phyloP scores from a whole-genome alignment of 2,888 invertebrate species.

The Dione vanillae region DNA sequence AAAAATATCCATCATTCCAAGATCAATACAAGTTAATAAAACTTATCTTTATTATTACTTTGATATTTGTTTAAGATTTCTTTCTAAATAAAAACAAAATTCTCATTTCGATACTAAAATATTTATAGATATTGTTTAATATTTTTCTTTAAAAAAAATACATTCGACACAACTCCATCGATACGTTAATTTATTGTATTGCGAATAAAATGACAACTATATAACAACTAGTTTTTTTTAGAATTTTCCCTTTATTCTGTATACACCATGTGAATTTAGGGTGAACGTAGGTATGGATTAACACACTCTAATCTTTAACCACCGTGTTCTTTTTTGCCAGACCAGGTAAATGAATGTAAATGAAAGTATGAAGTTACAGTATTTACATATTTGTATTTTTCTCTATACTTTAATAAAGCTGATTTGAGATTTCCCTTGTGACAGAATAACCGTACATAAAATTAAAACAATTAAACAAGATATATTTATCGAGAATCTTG shows the following conservation, averaged over 20 bases:
- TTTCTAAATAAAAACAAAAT: neutral
- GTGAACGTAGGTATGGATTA: too few species aligned
- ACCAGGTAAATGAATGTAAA: too few species aligned
- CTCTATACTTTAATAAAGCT: neutral
- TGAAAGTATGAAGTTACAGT: too few species aligned
- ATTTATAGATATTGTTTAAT: neutral
- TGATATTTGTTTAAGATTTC: too few species aligned
- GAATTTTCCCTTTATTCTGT: too few species aligned
- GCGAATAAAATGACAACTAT: constrained; percentile 16
- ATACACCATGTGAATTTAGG: too few species aligned
- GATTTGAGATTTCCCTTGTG: neutral
- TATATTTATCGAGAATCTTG: neutral
- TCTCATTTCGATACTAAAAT: constrained; percentile 7
- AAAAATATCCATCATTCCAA: too few species aligned
- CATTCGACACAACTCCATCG: constrained; percentile 10
- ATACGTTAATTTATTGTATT: constrained; percentile 18
- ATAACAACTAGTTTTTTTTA: neutral
- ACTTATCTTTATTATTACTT: too few species aligned
- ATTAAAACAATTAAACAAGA: neutral
- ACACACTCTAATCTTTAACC: too few species aligned
- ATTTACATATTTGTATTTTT: neutral
- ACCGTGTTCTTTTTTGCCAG: neutral
- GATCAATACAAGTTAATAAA: too few species aligned
- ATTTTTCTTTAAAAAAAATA: constrained; percentile 8
- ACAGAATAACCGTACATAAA: neutral